phyloP scores from a whole-genome alignment of 2,888 invertebrate species.

The Lycophotia porphyrea region DNA sequence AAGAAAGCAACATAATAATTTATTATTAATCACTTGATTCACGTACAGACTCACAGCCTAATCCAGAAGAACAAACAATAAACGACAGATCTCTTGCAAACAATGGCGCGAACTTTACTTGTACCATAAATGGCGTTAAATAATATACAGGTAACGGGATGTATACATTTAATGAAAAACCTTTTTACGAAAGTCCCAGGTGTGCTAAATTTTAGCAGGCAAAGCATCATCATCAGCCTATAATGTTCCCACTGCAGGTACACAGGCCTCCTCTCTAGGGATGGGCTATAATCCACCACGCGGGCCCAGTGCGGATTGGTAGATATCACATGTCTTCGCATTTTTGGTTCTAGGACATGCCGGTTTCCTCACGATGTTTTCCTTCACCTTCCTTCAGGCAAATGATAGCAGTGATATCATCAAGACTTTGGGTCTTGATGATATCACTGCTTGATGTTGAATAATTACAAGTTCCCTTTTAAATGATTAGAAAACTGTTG shows the following conservation, averaged over 20 bases:
- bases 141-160: not conserved
- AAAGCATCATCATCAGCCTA: no score
- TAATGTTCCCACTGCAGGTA: no score
- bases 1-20: constrained; percentile 74
- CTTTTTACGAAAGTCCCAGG: not conserved
- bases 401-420: not conserved
- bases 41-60: constrained; percentile 78
- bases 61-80: constrained; percentile 63
- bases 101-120: constrained; percentile 39
- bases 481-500: not conserved
- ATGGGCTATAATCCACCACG: no score
- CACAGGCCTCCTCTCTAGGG: no score
- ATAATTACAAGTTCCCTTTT: not conserved
- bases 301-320: no score
- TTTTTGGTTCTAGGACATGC: no score
- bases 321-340: no score
- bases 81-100: constrained; percentile 56
- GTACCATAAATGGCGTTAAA: not conserved
- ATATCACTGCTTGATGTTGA: not conserved
- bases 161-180: not conserved
- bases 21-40: constrained; percentile 71
- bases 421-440: no score
- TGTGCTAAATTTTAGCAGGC: not conserved
- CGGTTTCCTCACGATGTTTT: no score
- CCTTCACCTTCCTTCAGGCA: no score